Percentiles rank a stretch among this genome's conserved stretches.
Evolutionary conservation across 2,888 invertebrate genomes (phyloP).

Genomic region (Drosophila glabriapex): DNA sequence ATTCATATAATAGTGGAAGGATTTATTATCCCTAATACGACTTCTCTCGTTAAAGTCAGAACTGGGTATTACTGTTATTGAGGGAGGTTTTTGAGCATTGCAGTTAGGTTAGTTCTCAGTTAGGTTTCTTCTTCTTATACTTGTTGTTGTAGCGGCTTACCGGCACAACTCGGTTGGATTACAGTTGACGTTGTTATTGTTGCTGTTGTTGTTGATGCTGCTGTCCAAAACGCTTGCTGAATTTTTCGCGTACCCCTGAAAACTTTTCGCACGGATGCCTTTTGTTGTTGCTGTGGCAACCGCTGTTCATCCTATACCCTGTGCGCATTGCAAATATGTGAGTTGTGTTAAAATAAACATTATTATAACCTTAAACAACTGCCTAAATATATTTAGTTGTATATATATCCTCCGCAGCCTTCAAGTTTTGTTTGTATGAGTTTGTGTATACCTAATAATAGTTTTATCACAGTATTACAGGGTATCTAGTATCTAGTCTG

Average conservation of each 20-base stretch:
- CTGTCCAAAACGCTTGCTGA: slow-evolving; percentile 51
- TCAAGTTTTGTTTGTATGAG: background rate
- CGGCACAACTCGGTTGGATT: slow-evolving; percentile 16
- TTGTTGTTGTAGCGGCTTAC: slow-evolving; percentile 7
- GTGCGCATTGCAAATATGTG: background rate
- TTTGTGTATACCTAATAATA: background rate
- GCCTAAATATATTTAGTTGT: background rate
- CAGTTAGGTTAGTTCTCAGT: background rate
- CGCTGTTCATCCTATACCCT: slow-evolving; percentile 10
- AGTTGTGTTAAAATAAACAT: background rate
- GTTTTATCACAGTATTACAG: background rate
- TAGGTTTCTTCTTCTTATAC: background rate
- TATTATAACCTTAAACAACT: background rate
- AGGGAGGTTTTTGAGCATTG: too few relatives aligned
- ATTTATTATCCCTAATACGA: background rate
- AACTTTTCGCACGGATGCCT: slow-evolving; percentile 60
- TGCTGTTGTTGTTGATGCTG: slow-evolving; percentile 27
- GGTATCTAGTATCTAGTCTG: background rate
- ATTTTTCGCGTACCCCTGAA: slow-evolving; percentile 37
- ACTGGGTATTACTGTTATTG: background rate
- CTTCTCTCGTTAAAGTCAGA: background rate
- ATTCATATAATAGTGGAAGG: background rate
- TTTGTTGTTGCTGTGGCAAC: slow-evolving; percentile 49
- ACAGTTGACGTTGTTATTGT: slow-evolving; percentile 24
- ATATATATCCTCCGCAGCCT: background rate